phyloP scores from a whole-genome alignment of 2,113 vertebrate genomes.

The Grammomys dolichurus region DNA sequence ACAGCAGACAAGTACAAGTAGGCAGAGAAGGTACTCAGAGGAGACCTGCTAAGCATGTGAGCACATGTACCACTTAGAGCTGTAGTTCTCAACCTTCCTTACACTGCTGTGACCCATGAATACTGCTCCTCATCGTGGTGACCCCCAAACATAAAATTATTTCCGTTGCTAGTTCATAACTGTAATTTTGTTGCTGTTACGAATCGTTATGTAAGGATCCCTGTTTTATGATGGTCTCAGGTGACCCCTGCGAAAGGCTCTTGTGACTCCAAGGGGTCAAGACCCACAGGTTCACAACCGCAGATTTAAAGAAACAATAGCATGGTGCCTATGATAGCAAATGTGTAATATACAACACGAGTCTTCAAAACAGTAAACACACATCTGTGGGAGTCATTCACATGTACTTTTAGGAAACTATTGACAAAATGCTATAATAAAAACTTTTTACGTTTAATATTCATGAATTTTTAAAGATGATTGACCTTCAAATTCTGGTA shows the following conservation, averaged over 20 bases:
- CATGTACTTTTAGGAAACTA: slow-evolving; percentile 37
- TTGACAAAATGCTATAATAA: slow-evolving; percentile 49
- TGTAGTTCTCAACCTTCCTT: not conserved
- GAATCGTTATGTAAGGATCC: no score
- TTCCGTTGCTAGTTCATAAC: not conserved
- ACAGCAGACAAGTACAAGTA: slow-evolving; percentile 37
- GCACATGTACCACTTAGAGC: not conserved
- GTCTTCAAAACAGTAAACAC: slow-evolving; percentile 31
- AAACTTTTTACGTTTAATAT: slow-evolving; percentile 50
- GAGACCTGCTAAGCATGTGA: not conserved
- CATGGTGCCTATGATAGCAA: not conserved
- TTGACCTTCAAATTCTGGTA: not conserved
- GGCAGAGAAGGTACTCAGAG: slow-evolving; percentile 27
- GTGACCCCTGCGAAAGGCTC: not conserved
- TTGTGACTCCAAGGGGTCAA: not conserved
- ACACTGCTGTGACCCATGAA: not conserved
- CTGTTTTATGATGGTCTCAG: not conserved
- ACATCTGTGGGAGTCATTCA: not conserved
- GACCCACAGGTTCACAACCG: not conserved
- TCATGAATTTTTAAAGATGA: slow-evolving; percentile 13
- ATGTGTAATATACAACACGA: not conserved
- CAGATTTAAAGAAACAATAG: not conserved
- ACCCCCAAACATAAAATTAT: not conserved
- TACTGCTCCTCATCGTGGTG: not conserved
- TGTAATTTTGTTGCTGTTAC: not conserved